A percentile compares a stretch with the other conserved stretches of the same genome.
These are phyloP conservation scores for Hypocryptadius cinnamomeus DNA, from an alignment of 2,113 vertebrate species.

Conservation along the genomic window DNA sequence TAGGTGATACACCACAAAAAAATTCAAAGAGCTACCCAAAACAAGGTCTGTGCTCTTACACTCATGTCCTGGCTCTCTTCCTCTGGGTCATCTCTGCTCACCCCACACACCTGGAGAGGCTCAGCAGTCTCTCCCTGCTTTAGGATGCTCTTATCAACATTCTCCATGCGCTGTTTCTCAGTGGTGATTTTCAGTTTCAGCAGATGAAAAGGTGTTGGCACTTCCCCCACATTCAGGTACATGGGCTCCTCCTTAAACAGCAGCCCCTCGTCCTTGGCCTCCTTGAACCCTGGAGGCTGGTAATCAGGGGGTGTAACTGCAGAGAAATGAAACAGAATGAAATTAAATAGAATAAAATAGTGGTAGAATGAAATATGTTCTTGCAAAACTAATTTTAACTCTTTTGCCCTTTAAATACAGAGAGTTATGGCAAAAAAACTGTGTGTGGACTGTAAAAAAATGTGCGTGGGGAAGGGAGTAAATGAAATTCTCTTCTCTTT, in stretches of 20 bases:
- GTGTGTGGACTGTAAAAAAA: not conserved
- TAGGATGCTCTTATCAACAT: conserved; percentile 67
- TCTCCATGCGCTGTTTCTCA: conserved; percentile 83
- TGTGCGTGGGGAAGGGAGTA: not conserved
- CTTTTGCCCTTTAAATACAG: not conserved
- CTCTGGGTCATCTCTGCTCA: conserved; percentile 47
- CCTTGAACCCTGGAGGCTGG: conserved; percentile 93
- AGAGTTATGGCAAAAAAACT: no score
- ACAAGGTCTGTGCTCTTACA: conserved; percentile 21
- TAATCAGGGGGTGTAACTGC: conserved; percentile 89
- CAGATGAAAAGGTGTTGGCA: conserved; percentile 85
- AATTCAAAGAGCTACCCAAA: not conserved
- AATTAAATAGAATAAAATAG: no score
- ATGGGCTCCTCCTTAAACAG: conserved; percentile 83
- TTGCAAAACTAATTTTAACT: not conserved
- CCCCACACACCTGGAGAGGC: conserved; percentile 34
- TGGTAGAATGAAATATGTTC: fast-evolving
- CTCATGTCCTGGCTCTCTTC: not conserved
- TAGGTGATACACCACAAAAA: not conserved
- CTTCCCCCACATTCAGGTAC: conserved; percentile 84
- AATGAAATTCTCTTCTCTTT: not conserved
- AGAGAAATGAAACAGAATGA: not conserved
- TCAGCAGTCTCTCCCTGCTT: conserved; percentile 35
- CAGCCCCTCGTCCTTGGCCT: conserved; percentile 71
- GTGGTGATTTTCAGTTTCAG: conserved; percentile 87